Evolutionary conservation across 1,140 invertebrate genomes (phyloP).

Genomic region (Drosophila ohnishii): DNA sequence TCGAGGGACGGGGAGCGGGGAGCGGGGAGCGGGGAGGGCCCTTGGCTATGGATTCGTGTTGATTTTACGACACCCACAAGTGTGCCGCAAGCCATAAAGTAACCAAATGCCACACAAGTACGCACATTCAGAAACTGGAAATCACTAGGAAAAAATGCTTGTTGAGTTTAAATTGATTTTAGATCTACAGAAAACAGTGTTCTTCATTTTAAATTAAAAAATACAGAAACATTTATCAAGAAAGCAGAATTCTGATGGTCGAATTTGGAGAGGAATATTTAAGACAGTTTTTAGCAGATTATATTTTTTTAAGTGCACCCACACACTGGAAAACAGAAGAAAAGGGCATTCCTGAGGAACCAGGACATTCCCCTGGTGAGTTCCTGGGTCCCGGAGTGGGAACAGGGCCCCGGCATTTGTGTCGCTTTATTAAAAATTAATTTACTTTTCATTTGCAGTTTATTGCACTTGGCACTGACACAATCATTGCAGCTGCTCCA

Average conservation of each 20-base stretch:
- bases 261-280: too few species aligned
- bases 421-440: conserved; percentile 78
- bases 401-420: conserved; percentile 48
- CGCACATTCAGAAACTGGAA: conserved; percentile 10
- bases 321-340: conserved; percentile 10
- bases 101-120: conserved; percentile 61
- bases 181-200: background rate
- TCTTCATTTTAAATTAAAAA: too few species aligned
- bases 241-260: background rate
- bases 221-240: background rate
- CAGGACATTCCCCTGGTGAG: conserved; percentile 19
- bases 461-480: conserved; percentile 77
- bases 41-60: conserved; percentile 51
- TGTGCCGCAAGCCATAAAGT: conserved; percentile 73
- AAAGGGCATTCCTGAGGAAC: conserved; percentile 20
- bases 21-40: background rate
- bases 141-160: background rate
- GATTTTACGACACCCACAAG: conserved; percentile 78
- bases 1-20: too few species aligned
- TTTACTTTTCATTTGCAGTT: conserved; percentile 81
- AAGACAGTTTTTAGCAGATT: background rate
- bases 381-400: background rate
- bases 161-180: background rate
- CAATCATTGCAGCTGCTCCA: conserved; percentile 57
- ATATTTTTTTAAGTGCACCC: conserved; percentile 1